These are phyloP conservation scores for Temnopleurus reevesii DNA, from an alignment of 53 echinoderm and acorn worm genomes.

Conservation along the genomic window DNA sequence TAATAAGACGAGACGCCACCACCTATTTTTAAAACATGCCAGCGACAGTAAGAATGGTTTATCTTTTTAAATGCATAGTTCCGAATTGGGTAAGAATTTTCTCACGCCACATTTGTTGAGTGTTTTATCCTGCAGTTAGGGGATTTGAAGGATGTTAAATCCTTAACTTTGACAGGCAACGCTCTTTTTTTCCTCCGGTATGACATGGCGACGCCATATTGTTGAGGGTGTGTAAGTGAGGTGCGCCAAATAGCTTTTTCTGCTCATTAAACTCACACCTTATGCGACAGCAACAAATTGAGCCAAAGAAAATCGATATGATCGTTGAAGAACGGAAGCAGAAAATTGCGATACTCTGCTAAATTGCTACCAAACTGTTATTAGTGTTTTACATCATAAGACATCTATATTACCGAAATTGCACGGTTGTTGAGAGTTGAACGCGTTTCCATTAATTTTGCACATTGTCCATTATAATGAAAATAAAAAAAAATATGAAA, in stretches of 20 bases:
- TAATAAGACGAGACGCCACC: not conserved
- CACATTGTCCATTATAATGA: no score
- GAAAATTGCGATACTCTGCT: not conserved
- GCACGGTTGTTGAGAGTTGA: no score
- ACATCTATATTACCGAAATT: no score
- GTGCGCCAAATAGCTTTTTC: not conserved
- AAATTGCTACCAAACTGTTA: not conserved
- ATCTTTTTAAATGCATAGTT: not conserved
- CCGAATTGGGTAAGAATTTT: not conserved
- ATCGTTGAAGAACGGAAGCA: not conserved
- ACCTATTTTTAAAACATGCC: not conserved
- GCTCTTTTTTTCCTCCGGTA: not conserved
- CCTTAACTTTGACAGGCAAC: not conserved
- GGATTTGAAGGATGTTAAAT: not conserved
- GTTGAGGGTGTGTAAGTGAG: not conserved
- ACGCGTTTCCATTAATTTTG: no score
- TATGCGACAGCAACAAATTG: not conserved
- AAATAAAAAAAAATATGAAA: no score
- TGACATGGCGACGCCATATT: not conserved
- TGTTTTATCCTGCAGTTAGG: no score
- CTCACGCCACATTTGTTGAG: no score
- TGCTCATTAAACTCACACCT: slow-evolving; percentile 1
- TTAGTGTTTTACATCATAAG: not conserved
- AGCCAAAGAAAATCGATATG: not conserved
- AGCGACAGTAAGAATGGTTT: not conserved